These are phyloP conservation scores for Cryptus armator DNA, from an alignment of 2,888 invertebrate species.

Conservation along the genomic window DNA sequence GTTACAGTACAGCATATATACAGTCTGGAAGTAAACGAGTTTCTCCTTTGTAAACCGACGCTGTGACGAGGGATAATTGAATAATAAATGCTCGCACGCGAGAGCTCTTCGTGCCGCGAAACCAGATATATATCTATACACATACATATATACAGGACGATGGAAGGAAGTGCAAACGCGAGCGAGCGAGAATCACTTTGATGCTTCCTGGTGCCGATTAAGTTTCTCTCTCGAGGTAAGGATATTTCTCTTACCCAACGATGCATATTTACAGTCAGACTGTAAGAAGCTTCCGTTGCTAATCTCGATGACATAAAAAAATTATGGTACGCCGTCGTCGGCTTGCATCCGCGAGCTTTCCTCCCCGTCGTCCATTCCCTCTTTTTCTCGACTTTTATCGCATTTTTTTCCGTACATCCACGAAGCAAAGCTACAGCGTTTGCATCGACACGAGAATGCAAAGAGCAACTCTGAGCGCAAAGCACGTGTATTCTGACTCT, in stretches of 20 bases:
- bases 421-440: not conserved
- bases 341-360: not conserved
- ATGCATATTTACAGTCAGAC: not conserved
- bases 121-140: not conserved
- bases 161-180: slow-evolving; percentile 36
- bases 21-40: slow-evolving; percentile 56
- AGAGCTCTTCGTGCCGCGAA: slow-evolving; percentile 37
- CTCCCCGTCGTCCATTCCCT: not conserved
- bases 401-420: slow-evolving; percentile 12
- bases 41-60: slow-evolving; percentile 68
- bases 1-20: slow-evolving; percentile 6
- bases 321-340: slow-evolving; percentile 58
- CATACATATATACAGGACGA: slow-evolving; percentile 4
- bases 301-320: slow-evolving; percentile 37
- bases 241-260: not conserved
- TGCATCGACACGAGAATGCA: not conserved
- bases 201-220: slow-evolving; percentile 43
- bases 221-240: slow-evolving; percentile 26
- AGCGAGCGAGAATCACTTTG: slow-evolving; percentile 52
- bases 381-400: slow-evolving; percentile 7
- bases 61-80: slow-evolving; percentile 71
- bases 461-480: not conserved
- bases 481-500: slow-evolving; percentile 33
- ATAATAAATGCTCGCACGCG: slow-evolving; percentile 70
- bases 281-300: not conserved